phyloP scores from a whole-genome alignment of 2,888 invertebrate species.

The Gnatocerus cornutus region DNA sequence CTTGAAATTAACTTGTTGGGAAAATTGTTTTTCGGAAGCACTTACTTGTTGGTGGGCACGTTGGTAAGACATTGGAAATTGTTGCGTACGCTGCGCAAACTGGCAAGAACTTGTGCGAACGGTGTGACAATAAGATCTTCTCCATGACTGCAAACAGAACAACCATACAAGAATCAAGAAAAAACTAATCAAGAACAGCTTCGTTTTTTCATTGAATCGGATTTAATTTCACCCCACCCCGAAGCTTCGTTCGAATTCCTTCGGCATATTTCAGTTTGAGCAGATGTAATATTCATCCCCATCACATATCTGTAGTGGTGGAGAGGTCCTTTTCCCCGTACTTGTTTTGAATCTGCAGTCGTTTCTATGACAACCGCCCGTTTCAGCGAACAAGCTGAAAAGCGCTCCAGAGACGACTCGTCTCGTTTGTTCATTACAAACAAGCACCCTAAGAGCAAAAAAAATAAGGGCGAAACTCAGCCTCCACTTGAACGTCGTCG shows the following conservation, averaged over 20 bases:
- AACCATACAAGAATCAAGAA: conserved; percentile 30
- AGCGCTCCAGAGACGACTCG: conserved; percentile 40
- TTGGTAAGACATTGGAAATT: conserved; percentile 99
- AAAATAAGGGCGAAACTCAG: conserved; percentile 7
- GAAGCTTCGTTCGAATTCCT: conserved; percentile 37
- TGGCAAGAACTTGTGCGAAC: conserved; percentile 99
- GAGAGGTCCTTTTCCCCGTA: conserved; percentile 47
- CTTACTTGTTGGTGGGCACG: conserved; percentile 91
- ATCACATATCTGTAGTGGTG: conserved; percentile 42
- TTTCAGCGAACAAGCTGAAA: conserved; percentile 44
- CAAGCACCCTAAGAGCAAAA: conserved; percentile 27
- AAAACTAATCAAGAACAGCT: conserved; percentile 5
- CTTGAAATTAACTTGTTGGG: background rate
- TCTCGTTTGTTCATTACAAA: conserved; percentile 31
- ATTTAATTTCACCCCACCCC: conserved; percentile 8
- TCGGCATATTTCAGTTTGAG: conserved; percentile 49
- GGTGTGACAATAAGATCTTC: conserved; percentile 99
- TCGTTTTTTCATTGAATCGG: conserved; percentile 4
- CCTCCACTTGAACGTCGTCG: conserved; percentile 3
- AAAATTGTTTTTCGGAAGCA: conserved; percentile 63
- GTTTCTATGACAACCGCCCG: conserved; percentile 51
- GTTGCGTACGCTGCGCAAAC: conserved; percentile 97
- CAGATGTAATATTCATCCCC: conserved; percentile 46
- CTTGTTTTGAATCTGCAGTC: conserved; percentile 50
- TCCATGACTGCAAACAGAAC: conserved; percentile 82